Conservation (phyloP, 2,888 invertebrate genomes). For the Oxytorus armatus region DNA sequence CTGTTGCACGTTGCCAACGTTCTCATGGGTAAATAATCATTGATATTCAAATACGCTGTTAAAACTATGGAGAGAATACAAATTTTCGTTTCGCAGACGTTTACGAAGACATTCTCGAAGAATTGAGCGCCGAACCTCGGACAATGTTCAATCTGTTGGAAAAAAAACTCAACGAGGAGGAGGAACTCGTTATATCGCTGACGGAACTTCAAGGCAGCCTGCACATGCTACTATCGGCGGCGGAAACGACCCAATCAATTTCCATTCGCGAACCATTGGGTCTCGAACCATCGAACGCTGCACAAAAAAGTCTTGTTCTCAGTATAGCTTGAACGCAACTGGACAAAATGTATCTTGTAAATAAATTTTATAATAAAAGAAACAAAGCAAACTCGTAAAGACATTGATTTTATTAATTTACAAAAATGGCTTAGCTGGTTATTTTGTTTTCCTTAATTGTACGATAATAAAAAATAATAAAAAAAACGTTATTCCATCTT, state of each 20-base stretch:
- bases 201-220: conserved; percentile 90
- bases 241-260: conserved; percentile 78
- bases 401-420: conserved; percentile 49
- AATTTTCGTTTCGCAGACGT: conserved; percentile 85
- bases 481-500: conserved; percentile 71
- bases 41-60: neutral
- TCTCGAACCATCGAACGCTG: conserved; percentile 83
- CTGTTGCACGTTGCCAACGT: conserved; percentile 91
- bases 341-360: conserved; percentile 63
- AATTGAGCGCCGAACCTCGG: conserved; percentile 87
- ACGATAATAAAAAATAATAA: conserved; percentile 39
- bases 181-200: conserved; percentile 88
- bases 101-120: conserved; percentile 88
- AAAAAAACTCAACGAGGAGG: conserved; percentile 88
- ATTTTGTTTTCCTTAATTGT: conserved; percentile 38
- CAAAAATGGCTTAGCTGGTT: conserved; percentile 24
- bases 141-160: conserved; percentile 87
- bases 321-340: conserved; percentile 77
- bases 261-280: conserved; percentile 72
- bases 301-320: conserved; percentile 81
- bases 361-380: conserved; percentile 72
- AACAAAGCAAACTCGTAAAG: conserved; percentile 15
- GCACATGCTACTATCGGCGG: conserved; percentile 88
- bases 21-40: conserved; percentile 87
- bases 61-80: conserved; percentile 19